Evolutionary conservation across 1,140 invertebrate genomes (phyloP).

Genomic region (Plutomurus gul): DNA sequence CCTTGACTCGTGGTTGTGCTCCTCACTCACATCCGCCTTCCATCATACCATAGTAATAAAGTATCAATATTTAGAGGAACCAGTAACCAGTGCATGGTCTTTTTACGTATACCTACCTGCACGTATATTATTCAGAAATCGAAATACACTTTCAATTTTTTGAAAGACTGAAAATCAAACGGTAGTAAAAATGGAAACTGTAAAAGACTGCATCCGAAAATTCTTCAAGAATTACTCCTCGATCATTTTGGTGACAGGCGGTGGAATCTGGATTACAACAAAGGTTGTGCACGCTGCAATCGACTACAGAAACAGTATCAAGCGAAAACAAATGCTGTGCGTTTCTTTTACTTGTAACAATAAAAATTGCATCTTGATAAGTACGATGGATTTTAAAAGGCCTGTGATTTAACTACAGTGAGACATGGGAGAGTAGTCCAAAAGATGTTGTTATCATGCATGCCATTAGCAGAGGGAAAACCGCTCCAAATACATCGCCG

Average conservation of each 20-base stretch:
- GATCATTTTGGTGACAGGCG: neutral
- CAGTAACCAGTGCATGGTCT: no score
- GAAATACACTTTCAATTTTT: no score
- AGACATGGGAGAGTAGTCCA: slow-evolving; percentile 37
- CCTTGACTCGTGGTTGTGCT: no score
- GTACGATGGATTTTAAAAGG: no score
- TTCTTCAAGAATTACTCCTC: neutral
- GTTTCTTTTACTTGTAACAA: neutral
- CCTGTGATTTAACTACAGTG: neutral
- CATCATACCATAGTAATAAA: no score
- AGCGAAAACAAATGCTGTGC: neutral
- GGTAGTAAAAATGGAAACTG: neutral
- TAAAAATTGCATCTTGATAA: neutral
- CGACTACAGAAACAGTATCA: neutral
- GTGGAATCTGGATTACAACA: neutral
- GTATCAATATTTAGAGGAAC: no score
- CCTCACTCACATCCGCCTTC: no score
- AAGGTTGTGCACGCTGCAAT: neutral
- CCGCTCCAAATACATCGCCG: slow-evolving; percentile 38
- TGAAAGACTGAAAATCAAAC: no score
- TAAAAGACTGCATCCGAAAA: neutral
- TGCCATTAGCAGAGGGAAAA: slow-evolving; percentile 10
- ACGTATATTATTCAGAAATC: no score
- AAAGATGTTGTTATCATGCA: slow-evolving; percentile 42
- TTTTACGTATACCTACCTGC: no score